Conservation (phyloP, 92 coral and sea anemone genomes). For the Palythoa grandiflora region DNA sequence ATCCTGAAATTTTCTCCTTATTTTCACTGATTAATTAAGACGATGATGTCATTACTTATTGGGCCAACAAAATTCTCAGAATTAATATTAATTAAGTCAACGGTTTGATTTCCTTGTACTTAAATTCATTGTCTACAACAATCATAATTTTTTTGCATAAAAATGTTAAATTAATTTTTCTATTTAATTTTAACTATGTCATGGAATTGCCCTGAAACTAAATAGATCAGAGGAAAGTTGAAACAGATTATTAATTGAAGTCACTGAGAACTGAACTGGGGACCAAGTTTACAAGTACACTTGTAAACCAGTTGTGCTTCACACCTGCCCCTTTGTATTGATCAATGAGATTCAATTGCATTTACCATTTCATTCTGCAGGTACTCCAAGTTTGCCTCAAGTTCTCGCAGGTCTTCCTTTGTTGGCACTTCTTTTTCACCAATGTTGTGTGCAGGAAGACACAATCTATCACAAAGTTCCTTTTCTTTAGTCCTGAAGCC, state of each 20-base stretch:
- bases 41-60: slow-evolving; percentile 45
- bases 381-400: slow-evolving; percentile 84
- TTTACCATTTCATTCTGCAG: slow-evolving; percentile 84
- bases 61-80: slow-evolving; percentile 55
- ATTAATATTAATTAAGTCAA: slow-evolving; percentile 44
- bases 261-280: no score
- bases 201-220: slow-evolving; percentile 55
- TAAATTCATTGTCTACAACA: slow-evolving; percentile 55
- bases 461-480: slow-evolving; percentile 73
- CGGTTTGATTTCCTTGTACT: slow-evolving; percentile 51
- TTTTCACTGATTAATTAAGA: slow-evolving; percentile 53
- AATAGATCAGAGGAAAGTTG: no score
- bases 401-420: slow-evolving; percentile 82
- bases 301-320: no score
- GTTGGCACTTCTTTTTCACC: slow-evolving; percentile 83
- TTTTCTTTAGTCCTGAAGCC: slow-evolving; percentile 73
- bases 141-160: slow-evolving; percentile 25
- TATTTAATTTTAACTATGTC: slow-evolving; percentile 42
- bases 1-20: slow-evolving; percentile 46
- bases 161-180: slow-evolving; percentile 21
- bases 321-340: no score
- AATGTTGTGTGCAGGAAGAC: slow-evolving; percentile 86
- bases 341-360: no score
- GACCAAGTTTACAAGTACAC: no score
- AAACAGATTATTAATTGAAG: no score